phyloP scores from a whole-genome alignment of 2,797 vertebrate genomes.

The Mergus octosetaceus region DNA sequence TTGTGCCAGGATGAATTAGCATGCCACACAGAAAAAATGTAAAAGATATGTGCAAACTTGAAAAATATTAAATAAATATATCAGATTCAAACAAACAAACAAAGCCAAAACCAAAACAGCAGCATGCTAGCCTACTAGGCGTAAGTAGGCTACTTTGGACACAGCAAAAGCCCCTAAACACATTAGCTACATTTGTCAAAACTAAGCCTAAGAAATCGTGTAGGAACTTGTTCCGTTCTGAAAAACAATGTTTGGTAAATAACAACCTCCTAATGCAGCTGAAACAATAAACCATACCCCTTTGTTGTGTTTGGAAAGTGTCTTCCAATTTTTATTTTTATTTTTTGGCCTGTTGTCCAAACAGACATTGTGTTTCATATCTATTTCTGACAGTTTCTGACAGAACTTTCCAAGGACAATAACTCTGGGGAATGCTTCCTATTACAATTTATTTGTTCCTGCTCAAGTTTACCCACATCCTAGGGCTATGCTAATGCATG shows the following conservation, averaged over 20 bases:
- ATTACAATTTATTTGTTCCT: neutral
- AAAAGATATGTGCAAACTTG: neutral
- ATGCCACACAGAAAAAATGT: neutral
- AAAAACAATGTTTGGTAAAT: neutral
- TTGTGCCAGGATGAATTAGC: neutral
- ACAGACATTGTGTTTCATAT: neutral
- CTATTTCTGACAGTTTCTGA: neutral
- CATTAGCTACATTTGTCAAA: neutral
- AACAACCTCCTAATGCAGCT: neutral
- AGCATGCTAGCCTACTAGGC: neutral
- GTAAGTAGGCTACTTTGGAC: neutral
- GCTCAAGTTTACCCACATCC: neutral
- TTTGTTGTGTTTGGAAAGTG: neutral
- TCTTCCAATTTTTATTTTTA: neutral
- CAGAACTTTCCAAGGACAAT: neutral
- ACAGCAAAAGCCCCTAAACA: neutral
- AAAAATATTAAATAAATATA: neutral
- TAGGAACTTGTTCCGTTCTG: neutral
- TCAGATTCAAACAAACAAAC: no score
- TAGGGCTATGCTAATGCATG: neutral
- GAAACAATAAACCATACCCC: neutral
- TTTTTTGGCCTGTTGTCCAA: neutral
- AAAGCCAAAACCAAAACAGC: neutral
- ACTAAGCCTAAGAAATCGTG: neutral
- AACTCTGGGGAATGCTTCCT: neutral